These are phyloP conservation scores for Nannospalax galili DNA, from an alignment of 2,113 vertebrate species.

Conservation along the genomic window DNA sequence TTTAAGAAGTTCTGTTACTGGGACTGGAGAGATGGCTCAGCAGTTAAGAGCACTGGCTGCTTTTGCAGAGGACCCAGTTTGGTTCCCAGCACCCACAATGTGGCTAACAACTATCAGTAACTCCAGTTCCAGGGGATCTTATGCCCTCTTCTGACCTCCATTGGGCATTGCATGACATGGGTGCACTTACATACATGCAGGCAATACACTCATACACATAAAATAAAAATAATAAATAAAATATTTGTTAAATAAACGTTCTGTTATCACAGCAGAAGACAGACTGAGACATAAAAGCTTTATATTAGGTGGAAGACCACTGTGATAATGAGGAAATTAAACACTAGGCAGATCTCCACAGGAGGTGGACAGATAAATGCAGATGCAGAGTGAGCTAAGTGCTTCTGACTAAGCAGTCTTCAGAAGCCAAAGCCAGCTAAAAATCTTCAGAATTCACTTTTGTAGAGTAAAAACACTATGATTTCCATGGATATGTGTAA, in stretches of 20 bases:
- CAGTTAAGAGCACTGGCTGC: no score
- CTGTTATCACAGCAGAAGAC: neutral
- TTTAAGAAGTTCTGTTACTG: neutral
- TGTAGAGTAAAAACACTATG: neutral
- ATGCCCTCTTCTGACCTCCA: no score
- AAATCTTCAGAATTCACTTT: neutral
- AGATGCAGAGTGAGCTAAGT: accelerated
- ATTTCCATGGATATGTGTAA: neutral
- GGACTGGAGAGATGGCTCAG: no score
- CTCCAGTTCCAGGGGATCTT: no score
- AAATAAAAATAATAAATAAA: no score
- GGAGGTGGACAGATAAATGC: neutral
- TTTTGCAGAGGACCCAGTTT: no score
- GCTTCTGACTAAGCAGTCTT: neutral
- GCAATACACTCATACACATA: no score
- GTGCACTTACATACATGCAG: no score
- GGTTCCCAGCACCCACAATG: no score
- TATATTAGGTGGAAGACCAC: neutral
- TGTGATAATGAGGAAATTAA: neutral
- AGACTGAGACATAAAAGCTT: neutral
- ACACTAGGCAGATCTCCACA: neutral
- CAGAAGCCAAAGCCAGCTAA: neutral
- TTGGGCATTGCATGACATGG: no score
- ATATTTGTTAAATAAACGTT: neutral
- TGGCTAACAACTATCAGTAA: no score